Conservation (phyloP, 2,113 vertebrate genomes). For the Crotalus helleri region DNA sequence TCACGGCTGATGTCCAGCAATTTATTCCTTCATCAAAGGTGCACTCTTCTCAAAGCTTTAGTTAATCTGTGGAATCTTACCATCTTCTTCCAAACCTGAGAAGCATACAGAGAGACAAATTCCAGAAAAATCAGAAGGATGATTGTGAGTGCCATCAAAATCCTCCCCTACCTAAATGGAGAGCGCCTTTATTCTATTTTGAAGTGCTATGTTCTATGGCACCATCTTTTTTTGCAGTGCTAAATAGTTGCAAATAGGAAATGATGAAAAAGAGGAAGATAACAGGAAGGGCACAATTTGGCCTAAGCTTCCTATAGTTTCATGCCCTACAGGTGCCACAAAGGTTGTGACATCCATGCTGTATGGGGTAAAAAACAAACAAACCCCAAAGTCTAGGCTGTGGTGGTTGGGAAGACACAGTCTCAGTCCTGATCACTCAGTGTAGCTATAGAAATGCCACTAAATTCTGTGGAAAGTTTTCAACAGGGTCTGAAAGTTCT, state of each 20-base stretch:
- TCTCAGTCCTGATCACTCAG: neutral
- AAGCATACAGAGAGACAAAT: conserved; percentile 1
- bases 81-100: neutral
- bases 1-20: neutral
- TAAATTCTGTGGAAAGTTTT: neutral
- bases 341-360: neutral
- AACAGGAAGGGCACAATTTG: neutral
- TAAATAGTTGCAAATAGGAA: neutral
- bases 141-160: neutral
- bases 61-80: neutral
- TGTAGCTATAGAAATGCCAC: neutral
- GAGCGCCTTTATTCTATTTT: neutral
- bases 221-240: neutral
- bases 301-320: neutral
- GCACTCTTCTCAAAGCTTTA: accelerated
- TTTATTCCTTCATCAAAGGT: accelerated
- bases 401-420: neutral
- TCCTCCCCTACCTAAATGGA: neutral
- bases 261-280: neutral
- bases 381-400: neutral
- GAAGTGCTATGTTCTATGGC: neutral
- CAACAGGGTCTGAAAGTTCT: neutral
- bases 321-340: neutral
- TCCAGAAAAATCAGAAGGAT: neutral
- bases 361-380: neutral